Conservation (phyloP, 1,140 invertebrate genomes). For the Zelostemma sp. region DNA sequence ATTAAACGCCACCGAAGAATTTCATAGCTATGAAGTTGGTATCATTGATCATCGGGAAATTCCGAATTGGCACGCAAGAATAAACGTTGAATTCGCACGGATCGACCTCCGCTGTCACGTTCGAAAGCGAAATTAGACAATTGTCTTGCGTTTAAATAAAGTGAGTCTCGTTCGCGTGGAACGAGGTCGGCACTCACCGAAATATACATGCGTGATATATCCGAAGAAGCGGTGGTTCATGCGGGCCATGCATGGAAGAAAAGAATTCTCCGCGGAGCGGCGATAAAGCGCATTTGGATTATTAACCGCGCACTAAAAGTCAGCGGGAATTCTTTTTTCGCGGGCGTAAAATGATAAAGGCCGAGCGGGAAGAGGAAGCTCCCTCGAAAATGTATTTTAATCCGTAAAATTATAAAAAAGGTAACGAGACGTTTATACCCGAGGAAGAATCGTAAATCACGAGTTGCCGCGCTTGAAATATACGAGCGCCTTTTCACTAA, state of each 20-base stretch:
- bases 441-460: conserved; percentile 16
- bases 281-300: conserved; percentile 23
- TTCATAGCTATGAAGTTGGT: too few species aligned
- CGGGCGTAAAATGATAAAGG: conserved; percentile 22
- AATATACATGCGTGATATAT: conserved; percentile 19
- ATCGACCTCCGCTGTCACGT: too few species aligned
- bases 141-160: conserved; percentile 14
- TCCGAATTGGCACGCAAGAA: too few species aligned
- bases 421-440: conserved; percentile 22
- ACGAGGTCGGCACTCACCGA: conserved; percentile 10
- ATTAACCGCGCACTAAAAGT: conserved; percentile 24
- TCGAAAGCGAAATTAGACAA: conserved; percentile 23
- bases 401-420: conserved; percentile 22
- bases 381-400: conserved; percentile 14
- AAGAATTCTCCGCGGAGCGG: conserved; percentile 14
- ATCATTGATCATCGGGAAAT: too few species aligned
- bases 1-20: too few species aligned
- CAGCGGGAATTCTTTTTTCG: conserved; percentile 4
- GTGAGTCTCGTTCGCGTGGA: conserved; percentile 10
- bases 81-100: too few species aligned
- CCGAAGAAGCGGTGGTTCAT: conserved; percentile 9
- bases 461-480: conserved; percentile 12
- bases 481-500: background rate
- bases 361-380: conserved; percentile 1
- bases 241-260: conserved; percentile 18